phyloP scores from a whole-genome alignment of 2,797 vertebrate species.

The Tiaroga cobitis region DNA sequence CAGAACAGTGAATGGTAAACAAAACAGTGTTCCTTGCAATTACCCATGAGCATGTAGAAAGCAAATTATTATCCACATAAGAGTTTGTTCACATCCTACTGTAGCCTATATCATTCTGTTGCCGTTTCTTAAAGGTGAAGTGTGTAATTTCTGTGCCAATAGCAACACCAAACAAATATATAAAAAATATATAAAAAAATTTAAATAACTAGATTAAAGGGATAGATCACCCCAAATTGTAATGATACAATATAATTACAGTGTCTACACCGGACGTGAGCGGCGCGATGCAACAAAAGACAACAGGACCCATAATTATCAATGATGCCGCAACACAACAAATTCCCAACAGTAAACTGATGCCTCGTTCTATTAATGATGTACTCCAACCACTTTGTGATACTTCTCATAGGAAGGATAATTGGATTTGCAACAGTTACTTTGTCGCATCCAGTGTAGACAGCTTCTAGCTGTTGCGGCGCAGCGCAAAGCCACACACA shows the following conservation, averaged over 20 bases:
- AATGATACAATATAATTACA: neutral
- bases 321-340: too few relatives aligned
- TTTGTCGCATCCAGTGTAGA: too few relatives aligned
- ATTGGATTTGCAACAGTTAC: too few relatives aligned
- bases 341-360: too few relatives aligned
- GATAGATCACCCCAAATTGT: neutral
- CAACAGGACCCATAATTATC: too few relatives aligned
- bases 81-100: constrained; percentile 3
- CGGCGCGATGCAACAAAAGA: too few relatives aligned
- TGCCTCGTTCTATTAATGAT: too few relatives aligned
- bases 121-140: neutral
- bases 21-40: constrained; percentile 27
- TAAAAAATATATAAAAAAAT: neutral
- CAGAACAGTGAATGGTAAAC: constrained; percentile 17
- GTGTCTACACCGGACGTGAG: too few relatives aligned
- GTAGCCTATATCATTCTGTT: neutral
- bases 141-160: neutral
- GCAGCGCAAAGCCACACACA: too few relatives aligned
- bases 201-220: neutral
- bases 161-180: neutral
- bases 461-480: too few relatives aligned
- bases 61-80: neutral
- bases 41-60: constrained; percentile 6
- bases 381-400: too few relatives aligned
- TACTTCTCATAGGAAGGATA: too few relatives aligned